A percentile compares a stretch with the other conserved stretches of the same genome.
phyloP scores from a whole-genome alignment of 1,140 invertebrate genomes.

The Brachionus asplanchnoidis region DNA sequence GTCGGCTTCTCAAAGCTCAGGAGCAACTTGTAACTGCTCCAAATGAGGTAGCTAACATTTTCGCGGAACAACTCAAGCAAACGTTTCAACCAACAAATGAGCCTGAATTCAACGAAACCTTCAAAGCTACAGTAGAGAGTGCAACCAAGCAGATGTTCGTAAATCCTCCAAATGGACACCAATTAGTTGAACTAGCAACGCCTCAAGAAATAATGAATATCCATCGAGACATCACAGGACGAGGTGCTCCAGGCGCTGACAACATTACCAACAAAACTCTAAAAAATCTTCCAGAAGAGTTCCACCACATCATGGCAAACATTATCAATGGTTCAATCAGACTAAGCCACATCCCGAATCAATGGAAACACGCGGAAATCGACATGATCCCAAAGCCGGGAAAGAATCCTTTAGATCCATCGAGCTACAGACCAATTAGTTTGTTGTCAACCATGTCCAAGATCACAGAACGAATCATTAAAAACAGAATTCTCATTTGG shows the following conservation, averaged over 20 bases:
- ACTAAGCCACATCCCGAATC: neutral
- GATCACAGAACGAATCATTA: slow-evolving; percentile 40
- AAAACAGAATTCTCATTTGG: too few relatives aligned
- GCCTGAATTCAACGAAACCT: neutral
- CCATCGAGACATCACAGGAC: neutral
- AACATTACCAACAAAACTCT: neutral
- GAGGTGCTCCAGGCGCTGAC: neutral
- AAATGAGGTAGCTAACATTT: too few relatives aligned
- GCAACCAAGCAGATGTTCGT: neutral
- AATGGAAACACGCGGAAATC: slow-evolving; percentile 31
- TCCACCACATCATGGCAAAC: neutral
- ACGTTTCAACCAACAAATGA: neutral
- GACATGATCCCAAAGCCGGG: slow-evolving; percentile 43
- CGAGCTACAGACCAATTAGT: slow-evolving; percentile 41
- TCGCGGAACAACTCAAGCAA: too few relatives aligned
- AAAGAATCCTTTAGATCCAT: slow-evolving; percentile 24
- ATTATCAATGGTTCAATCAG: neutral
- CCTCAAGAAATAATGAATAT: neutral
- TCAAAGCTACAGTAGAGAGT: neutral
- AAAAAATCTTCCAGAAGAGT: neutral
- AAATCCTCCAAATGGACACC: neutral
- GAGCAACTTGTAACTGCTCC: too few relatives aligned
- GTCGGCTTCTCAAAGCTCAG: too few relatives aligned
- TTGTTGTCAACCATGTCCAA: slow-evolving; percentile 35
- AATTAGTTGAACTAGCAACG: neutral